Conservation (phyloP, 2,888 invertebrate species). For the Nasonia oneida region DNA sequence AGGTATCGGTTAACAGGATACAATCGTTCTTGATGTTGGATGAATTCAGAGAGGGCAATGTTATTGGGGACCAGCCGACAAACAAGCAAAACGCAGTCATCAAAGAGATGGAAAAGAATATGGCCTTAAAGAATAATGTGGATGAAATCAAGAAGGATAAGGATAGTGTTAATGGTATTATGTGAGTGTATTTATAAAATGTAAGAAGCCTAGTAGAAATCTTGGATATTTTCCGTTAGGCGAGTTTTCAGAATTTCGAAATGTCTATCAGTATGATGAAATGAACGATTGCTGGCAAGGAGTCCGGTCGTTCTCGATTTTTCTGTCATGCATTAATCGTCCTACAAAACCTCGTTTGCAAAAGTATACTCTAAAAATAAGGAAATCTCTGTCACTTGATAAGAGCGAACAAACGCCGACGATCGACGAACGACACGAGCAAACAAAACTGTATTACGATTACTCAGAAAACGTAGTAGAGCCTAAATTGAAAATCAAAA, state of each 20-base stretch:
- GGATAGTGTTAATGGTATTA: not conserved
- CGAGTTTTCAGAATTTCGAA: no score
- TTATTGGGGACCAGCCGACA: constrained; percentile 72
- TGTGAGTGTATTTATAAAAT: not conserved
- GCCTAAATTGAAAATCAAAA: not conserved
- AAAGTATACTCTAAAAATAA: not conserved
- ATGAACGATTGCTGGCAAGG: no score
- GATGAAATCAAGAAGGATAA: not conserved
- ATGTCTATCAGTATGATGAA: no score
- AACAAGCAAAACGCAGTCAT: constrained; percentile 14
- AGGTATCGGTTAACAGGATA: constrained; percentile 79
- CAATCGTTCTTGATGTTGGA: constrained; percentile 78
- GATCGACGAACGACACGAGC: not conserved
- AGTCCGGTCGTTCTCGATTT: no score
- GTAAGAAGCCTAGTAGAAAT: no score
- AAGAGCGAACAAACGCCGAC: not conserved
- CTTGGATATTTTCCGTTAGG: no score
- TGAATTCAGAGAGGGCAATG: constrained; percentile 70
- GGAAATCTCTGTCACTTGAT: not conserved
- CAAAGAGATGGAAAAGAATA: constrained; percentile 15
- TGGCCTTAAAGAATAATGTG: constrained; percentile 21
- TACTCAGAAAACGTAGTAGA: not conserved
- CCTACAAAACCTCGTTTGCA: no score
- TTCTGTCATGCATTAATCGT: no score
- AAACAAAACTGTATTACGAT: not conserved